Evolutionary conservation across 2,113 vertebrate species (phyloP).

Genomic region (Pitta sordida): DNA sequence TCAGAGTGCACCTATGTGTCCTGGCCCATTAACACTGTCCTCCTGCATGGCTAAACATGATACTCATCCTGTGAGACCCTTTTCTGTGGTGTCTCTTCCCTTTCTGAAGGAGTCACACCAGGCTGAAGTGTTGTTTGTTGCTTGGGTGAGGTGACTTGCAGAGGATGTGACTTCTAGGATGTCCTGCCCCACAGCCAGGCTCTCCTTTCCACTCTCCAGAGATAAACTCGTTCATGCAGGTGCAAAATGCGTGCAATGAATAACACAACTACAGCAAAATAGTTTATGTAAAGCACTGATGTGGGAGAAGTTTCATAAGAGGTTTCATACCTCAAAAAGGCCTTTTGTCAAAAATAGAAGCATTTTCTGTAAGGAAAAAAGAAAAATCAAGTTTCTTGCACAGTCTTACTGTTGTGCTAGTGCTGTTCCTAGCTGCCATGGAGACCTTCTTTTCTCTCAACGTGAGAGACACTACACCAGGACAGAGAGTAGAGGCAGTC

Average conservation of each 20-base stretch:
- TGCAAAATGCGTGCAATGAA: conserved; percentile 8
- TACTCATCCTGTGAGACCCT: neutral
- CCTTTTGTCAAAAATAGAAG: conserved; percentile 57
- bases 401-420: neutral
- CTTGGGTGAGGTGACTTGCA: neutral
- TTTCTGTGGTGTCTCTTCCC: neutral
- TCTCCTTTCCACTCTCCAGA: neutral
- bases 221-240: neutral
- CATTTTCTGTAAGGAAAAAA: conserved; percentile 5
- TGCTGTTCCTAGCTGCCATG: conserved; percentile 14
- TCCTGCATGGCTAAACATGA: neutral
- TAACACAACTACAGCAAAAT: conserved; percentile 19
- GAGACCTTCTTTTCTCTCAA: conserved; percentile 17
- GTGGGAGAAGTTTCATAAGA: conserved; percentile 62
- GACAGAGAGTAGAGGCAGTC: neutral
- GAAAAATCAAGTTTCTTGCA: conserved; percentile 1
- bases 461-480: neutral
- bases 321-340: conserved; percentile 48
- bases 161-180: neutral
- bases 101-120: neutral
- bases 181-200: neutral
- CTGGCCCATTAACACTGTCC: neutral
- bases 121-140: neutral
- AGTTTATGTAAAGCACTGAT: conserved; percentile 52
- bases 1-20: neutral